Base-by-base conservation (phyloP, 2,888 invertebrate genomes). In the Tenodera sinensis region DNA sequence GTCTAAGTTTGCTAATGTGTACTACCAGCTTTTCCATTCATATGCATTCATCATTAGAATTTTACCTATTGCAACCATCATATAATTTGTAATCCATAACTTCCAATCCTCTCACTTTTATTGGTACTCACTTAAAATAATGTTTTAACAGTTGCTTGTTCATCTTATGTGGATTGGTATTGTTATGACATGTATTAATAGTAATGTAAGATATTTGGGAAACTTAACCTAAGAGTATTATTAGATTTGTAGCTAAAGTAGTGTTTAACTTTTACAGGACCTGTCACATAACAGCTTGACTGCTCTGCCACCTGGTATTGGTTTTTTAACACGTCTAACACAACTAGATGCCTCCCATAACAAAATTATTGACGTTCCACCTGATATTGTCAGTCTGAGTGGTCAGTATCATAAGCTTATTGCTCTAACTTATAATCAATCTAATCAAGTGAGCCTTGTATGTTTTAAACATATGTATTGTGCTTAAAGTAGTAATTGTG, bases 251-350 rank as follows among this genome's bases (percentile, higher is more conserved):
- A 42, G 42, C 42, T 42, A 71, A 71, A 54, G 14, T 71, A 71
- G 20, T 71, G 4, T 20, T 54, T 71, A 71, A 71, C 54, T 83
- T 89, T 92, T 94, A 89, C 93, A 97, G 97, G 97, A 98, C 94
- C 93, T 97, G 91, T 97, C 97, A 81, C 94, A 96, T 94, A 98
- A 98, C 94, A 94, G 95, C 92, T 93, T 98, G 93, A 94, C 94
- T 91, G 93, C 93, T 90, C 93, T 98, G 92, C 98, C 98, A 42
- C 94, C 96, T 91, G 97, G 97, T 92, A 95, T 98, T 94, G 97
- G 97, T 91, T 98, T 97, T 93, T 93, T 98, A 93, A 97, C 97
- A 90, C 95, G 97, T 91, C 94, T 97, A 92, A 95, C 95, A 89
- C 95, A 96, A 92, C 93, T 98, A 91, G 96, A 96, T 93, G 93